phyloP scores from a whole-genome alignment of 2,113 vertebrate genomes.

The Castor canadensis region DNA sequence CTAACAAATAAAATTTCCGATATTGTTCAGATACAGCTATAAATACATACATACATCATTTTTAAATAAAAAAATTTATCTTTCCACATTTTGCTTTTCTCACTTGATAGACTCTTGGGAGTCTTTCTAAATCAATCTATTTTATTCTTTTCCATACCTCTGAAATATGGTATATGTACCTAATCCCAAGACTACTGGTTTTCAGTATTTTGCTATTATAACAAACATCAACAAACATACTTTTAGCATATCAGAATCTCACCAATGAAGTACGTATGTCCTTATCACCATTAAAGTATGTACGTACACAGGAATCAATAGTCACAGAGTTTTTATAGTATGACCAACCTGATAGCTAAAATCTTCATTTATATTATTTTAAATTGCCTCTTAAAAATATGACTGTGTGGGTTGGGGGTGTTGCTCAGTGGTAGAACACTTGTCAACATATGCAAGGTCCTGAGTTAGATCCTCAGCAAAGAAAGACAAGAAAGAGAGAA shows the following conservation, averaged over 20 bases:
- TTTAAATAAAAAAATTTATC: conserved; percentile 26
- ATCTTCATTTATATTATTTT: conserved; percentile 6
- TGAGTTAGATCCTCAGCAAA: not conserved
- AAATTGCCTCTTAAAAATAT: conserved; percentile 19
- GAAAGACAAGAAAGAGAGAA: not conserved
- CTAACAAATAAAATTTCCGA: not conserved
- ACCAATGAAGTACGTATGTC: no score
- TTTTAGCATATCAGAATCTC: conserved; percentile 24
- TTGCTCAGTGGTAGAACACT: not conserved
- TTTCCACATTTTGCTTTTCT: not conserved
- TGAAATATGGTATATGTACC: not conserved
- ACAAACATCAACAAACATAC: not conserved
- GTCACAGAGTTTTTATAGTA: not conserved
- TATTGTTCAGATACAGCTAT: not conserved
- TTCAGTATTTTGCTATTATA: conserved; percentile 4
- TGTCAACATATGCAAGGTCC: not conserved
- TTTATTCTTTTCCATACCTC: not conserved
- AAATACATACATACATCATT: not conserved
- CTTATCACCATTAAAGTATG: conserved; percentile 4
- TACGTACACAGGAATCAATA: not conserved
- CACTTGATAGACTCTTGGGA: not conserved
- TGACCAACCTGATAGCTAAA: not conserved
- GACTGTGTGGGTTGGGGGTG: not conserved
- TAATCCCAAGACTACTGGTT: not conserved
- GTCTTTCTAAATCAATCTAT: not conserved